Conservation (phyloP, 1,140 invertebrate genomes). For the Dolichoris vasculosae region DNA sequence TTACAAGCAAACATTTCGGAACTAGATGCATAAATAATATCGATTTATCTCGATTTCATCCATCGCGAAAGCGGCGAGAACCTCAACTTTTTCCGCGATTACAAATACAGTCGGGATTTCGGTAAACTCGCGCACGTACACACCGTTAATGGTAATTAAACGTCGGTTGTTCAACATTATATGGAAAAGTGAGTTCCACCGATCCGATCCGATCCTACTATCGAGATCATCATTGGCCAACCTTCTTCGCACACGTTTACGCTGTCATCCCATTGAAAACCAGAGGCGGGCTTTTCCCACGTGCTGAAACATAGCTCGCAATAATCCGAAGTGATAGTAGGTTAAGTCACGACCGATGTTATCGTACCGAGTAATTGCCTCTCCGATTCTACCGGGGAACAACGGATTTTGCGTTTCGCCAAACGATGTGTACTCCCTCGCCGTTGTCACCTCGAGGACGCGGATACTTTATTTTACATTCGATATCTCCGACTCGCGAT, state of each 20-base stretch:
- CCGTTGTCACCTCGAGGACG: conserved; percentile 38
- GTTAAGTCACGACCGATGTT: conserved; percentile 71
- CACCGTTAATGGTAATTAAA: conserved; percentile 34
- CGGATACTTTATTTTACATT: neutral
- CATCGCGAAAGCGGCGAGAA: neutral
- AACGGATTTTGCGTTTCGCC: conserved; percentile 33
- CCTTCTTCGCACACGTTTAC: conserved; percentile 66
- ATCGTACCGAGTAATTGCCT: conserved; percentile 57
- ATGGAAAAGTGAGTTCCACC: conserved; percentile 73
- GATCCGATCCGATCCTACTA: conserved; percentile 67
- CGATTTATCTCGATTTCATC: neutral
- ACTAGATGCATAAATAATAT: neutral
- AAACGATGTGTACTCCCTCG: conserved; percentile 50
- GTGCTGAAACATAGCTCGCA: conserved; percentile 72
- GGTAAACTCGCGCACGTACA: neutral
- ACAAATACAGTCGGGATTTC: neutral
- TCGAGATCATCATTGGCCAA: conserved; percentile 73
- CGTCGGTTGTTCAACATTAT: conserved; percentile 53
- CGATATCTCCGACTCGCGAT: too few species aligned
- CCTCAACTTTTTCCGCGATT: neutral
- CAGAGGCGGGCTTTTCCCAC: conserved; percentile 67
- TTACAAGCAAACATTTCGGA: neutral
- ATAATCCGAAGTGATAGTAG: conserved; percentile 74
- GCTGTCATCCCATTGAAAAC: conserved; percentile 63
- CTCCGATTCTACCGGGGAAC: conserved; percentile 56